Evolutionary conservation across 2,797 vertebrate genomes (phyloP).

Genomic region (Sebastes diploproa): DNA sequence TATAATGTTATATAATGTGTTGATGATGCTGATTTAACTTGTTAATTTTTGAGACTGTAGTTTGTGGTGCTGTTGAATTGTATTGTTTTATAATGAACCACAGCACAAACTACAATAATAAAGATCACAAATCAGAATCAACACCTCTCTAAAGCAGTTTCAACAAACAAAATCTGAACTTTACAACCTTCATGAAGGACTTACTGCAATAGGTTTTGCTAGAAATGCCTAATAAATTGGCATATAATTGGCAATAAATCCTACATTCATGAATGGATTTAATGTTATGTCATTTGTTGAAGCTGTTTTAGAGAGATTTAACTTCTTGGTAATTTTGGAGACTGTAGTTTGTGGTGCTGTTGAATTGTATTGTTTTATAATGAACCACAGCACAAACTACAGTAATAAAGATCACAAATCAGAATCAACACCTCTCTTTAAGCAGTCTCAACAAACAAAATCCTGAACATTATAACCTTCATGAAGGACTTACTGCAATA

Average conservation of each 20-base stretch:
- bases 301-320: neutral
- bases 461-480: neutral
- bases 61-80: neutral
- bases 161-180: neutral
- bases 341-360: neutral
- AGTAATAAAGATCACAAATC: neutral
- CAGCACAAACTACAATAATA: neutral
- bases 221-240: neutral
- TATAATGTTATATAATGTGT: neutral
- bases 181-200: neutral
- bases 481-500: neutral
- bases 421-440: neutral
- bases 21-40: neutral
- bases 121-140: neutral
- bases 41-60: neutral
- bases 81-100: neutral
- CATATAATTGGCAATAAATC: too few relatives aligned
- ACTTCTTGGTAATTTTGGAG: neutral
- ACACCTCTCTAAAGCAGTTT: neutral
- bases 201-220: neutral
- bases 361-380: neutral
- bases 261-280: too few relatives aligned
- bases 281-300: neutral
- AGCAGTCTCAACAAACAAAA: neutral
- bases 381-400: neutral